Conservation (phyloP, 2,113 vertebrate species). For the Leptobrachium leishanense region DNA sequence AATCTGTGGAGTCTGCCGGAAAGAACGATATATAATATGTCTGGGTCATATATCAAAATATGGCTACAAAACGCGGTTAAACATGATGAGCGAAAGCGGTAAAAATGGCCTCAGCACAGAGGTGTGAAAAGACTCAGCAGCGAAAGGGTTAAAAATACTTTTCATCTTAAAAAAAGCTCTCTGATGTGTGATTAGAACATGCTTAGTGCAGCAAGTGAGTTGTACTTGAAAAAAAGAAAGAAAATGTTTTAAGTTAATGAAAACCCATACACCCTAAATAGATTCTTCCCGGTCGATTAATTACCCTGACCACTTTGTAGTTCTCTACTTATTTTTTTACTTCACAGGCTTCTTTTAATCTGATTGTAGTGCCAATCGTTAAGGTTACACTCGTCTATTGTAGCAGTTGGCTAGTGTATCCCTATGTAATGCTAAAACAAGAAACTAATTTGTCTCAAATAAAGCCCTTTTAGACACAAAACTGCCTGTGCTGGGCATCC, state of each 20-base stretch:
- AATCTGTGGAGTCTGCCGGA: no score
- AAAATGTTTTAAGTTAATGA: neutral
- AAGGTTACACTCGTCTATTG: slow-evolving; percentile 1
- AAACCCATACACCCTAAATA: neutral
- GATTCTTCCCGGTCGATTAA: slow-evolving; percentile 11
- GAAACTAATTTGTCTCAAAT: neutral
- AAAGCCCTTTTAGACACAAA: neutral
- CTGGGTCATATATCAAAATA: no score
- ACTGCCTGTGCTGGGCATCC: slow-evolving; percentile 40
- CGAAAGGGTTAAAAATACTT: no score
- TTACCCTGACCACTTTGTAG: slow-evolving; percentile 9
- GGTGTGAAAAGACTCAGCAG: no score
- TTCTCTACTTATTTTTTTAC: neutral
- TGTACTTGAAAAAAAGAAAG: neutral
- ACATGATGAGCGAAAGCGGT: no score
- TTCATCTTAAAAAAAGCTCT: no score
- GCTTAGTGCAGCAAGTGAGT: no score
- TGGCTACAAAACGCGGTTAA: no score
- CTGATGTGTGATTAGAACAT: no score
- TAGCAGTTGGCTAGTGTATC: slow-evolving; percentile 26
- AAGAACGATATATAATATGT: no score
- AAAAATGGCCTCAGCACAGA: no score
- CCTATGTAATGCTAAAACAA: neutral
- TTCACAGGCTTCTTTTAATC: neutral
- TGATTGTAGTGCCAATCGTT: neutral